phyloP scores from a whole-genome alignment of 2,888 invertebrate genomes.

The Tromatobia lineatoria region DNA sequence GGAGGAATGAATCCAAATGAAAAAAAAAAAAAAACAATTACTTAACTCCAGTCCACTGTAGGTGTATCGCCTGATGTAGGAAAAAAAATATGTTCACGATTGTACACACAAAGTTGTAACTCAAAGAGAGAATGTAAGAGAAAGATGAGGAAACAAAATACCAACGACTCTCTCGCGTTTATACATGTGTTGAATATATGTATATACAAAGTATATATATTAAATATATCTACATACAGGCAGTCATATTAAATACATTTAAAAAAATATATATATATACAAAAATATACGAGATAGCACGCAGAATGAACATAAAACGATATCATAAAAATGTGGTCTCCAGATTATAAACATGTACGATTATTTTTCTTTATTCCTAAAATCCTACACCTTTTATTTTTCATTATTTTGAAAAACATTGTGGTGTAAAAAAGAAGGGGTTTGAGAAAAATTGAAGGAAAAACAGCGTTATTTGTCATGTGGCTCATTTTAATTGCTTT shows the following conservation, averaged over 20 bases:
- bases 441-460: neutral
- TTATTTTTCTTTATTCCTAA: slow-evolving; percentile 6
- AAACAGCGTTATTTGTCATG: slow-evolving; percentile 36
- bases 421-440: neutral
- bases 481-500: slow-evolving; percentile 73
- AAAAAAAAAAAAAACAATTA: slow-evolving; percentile 37
- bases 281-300: slow-evolving; percentile 79
- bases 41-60: slow-evolving; percentile 48
- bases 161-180: slow-evolving; percentile 76
- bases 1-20: slow-evolving; percentile 39
- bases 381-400: neutral
- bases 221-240: slow-evolving; percentile 73
- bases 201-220: slow-evolving; percentile 66
- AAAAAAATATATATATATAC: slow-evolving; percentile 73
- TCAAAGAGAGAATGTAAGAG: slow-evolving; percentile 52
- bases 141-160: slow-evolving; percentile 45
- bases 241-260: slow-evolving; percentile 72
- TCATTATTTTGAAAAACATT: neutral
- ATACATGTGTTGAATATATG: slow-evolving; percentile 78
- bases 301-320: slow-evolving; percentile 72
- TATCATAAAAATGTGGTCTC: slow-evolving; percentile 34
- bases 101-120: slow-evolving; percentile 58
- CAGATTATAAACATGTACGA: neutral
- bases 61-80: slow-evolving; percentile 57
- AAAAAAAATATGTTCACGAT: slow-evolving; percentile 60